Percentiles rank a stretch among this genome's conserved stretches.
phyloP scores from a whole-genome alignment of 2,797 vertebrate species.

The Anas georgica region DNA sequence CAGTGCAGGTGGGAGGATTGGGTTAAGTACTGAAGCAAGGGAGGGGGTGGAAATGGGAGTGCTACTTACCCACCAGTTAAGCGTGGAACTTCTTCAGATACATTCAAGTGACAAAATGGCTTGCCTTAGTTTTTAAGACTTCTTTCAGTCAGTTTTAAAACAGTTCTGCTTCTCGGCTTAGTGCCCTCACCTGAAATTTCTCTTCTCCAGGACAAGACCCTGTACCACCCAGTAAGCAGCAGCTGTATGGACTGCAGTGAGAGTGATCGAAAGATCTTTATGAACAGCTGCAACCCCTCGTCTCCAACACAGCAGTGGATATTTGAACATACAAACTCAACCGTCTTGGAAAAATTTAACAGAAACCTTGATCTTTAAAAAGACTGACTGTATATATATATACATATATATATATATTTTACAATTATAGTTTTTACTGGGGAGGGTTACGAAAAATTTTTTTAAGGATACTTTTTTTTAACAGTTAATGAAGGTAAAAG shows the following conservation, averaged over 20 bases:
- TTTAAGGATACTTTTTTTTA: slow-evolving; percentile 70
- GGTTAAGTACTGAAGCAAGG: not conserved
- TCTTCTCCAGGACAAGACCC: slow-evolving; percentile 85
- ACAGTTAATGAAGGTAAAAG: slow-evolving; percentile 70
- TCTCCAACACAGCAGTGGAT: slow-evolving; percentile 91
- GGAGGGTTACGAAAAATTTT: slow-evolving; percentile 63
- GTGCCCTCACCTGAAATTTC: not conserved
- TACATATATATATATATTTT: slow-evolving; percentile 66
- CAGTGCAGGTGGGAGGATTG: not conserved
- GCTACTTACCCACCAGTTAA: not conserved
- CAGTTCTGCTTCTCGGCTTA: not conserved
- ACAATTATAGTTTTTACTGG: slow-evolving; percentile 78
- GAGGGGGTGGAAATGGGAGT: not conserved
- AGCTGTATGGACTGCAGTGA: slow-evolving; percentile 91
- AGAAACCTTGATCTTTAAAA: slow-evolving; percentile 76
- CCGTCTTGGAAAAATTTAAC: slow-evolving; percentile 91
- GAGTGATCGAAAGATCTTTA: slow-evolving; percentile 87
- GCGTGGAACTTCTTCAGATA: not conserved
- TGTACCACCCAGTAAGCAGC: slow-evolving; percentile 91
- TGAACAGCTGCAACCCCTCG: slow-evolving; percentile 87
- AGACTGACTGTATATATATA: slow-evolving; percentile 48
- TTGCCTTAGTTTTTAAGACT: not conserved
- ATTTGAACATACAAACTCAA: slow-evolving; percentile 91
- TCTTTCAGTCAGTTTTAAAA: not conserved
- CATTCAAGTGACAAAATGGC: not conserved